These are phyloP conservation scores for Dendropsophus ebraccatus DNA, from an alignment of 2,113 vertebrate genomes.

Conservation along the genomic window DNA sequence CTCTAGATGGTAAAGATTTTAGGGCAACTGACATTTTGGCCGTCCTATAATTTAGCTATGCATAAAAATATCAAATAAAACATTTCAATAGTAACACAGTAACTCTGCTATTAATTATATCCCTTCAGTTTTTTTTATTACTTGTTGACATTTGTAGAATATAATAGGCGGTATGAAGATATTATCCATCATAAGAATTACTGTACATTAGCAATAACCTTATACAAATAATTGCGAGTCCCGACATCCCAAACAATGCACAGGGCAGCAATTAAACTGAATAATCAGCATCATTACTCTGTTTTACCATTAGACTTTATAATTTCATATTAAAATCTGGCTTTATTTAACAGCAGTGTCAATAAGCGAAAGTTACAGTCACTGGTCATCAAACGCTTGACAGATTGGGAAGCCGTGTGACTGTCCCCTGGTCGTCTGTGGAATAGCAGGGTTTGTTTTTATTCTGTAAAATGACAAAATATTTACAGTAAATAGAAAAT, in stretches of 20 bases:
- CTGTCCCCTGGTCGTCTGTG: neutral
- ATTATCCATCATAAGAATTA: neutral
- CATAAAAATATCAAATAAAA: neutral
- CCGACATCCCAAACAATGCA: neutral
- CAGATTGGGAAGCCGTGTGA: neutral
- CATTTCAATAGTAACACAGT: neutral
- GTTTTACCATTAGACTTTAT: too few relatives aligned
- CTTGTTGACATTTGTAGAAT: too few relatives aligned
- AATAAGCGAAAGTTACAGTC: neutral
- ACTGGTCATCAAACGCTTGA: neutral
- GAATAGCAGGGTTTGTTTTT: neutral
- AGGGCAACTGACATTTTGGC: neutral
- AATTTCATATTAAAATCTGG: neutral
- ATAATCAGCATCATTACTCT: neutral
- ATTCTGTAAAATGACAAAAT: neutral
- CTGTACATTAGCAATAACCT: neutral
- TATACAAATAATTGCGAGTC: neutral
- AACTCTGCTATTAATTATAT: neutral
- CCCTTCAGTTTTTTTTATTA: neutral
- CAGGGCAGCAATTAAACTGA: neutral
- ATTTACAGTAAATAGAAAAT: neutral
- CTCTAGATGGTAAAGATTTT: neutral
- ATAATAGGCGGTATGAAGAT: neutral
- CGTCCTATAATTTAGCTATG: neutral
- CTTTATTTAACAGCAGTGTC: neutral